Evolutionary conservation across 2,113 vertebrate genomes (phyloP), one percentile per base, ranked within the genome.

Genomic region (Periophthalmus modestus): DNA sequence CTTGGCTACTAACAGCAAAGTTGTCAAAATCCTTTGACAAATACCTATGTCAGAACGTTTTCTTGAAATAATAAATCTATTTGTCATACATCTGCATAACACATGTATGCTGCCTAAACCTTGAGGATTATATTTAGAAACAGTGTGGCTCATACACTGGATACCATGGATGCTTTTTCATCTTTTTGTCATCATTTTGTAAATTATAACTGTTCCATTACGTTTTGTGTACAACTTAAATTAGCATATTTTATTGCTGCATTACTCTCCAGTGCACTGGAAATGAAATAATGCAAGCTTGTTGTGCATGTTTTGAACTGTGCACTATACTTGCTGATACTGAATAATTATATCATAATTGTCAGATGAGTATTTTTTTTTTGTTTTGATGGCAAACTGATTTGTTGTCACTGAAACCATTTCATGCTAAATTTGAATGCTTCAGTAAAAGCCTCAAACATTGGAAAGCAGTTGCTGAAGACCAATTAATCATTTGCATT

Each of bases 261-360:
- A 7, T 18, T 52, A 52, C 5, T 52, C 15, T 19, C 48, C 48
- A 19, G 39, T 43, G 5, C 48, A 6, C 5, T 19, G 5, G 48
- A 52, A 55, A n/a, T n/a, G 19, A 10, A 55, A 55, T 55, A 55
- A 55, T 21, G 19, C 52, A 55, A 21, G 7, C 18, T 54, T 54
- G 50, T 55, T 55, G 52, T 55, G 19, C 52, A 55, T 55, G 52
- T 55, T 55, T 55, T 55, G 52, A n/a, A 55, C 52, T 55, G 52
- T n/a, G 52, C 18, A 11, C 52, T 55, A 21, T 55, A 21, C 52
- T 55, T 55, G n/a, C 52, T 55, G 2, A 19, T 55, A 21, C 52
- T 55, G 19, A n/a, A 55, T n/a, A 55, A 21, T 55, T 55, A 55
- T 55, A 21, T 19, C n/a, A 21, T 55, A 55, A 55, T 55, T 21